phyloP scores from a whole-genome alignment of 2,888 invertebrate species.

The Himalopsyche kuldschensis region DNA sequence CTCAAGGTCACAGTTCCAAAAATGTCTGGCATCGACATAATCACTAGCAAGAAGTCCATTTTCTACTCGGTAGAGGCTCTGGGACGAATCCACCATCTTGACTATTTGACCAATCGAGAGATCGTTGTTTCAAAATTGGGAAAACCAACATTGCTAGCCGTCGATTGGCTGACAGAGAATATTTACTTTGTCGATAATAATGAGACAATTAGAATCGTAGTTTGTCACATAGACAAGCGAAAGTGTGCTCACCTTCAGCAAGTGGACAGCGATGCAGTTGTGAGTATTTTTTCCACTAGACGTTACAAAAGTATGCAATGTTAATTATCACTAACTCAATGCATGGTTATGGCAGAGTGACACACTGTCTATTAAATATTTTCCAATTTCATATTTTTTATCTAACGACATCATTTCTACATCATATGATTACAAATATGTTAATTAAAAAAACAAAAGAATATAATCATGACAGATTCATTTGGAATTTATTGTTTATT shows the following conservation, averaged over 20 bases:
- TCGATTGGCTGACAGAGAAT: slow-evolving; percentile 76
- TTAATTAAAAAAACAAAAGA: too few relatives aligned
- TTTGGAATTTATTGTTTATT: too few relatives aligned
- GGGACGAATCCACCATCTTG: slow-evolving; percentile 49
- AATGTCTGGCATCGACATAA: slow-evolving; percentile 60
- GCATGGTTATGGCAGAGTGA: too few relatives aligned
- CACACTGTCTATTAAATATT: too few relatives aligned
- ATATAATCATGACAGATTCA: too few relatives aligned
- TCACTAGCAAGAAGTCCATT: slow-evolving; percentile 48
- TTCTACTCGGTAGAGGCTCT: slow-evolving; percentile 57
- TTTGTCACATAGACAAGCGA: slow-evolving; percentile 60
- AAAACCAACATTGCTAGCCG: slow-evolving; percentile 60
- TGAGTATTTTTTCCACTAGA: neutral
- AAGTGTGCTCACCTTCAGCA: slow-evolving; percentile 61
- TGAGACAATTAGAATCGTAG: slow-evolving; percentile 49
- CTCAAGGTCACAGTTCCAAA: slow-evolving; percentile 52
- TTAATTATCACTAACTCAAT: too few relatives aligned
- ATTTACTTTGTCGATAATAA: slow-evolving; percentile 63
- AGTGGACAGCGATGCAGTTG: slow-evolving; percentile 41
- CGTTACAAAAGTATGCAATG: neutral
- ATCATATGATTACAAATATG: too few relatives aligned
- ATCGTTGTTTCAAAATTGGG: slow-evolving; percentile 51
- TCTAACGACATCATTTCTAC: too few relatives aligned
- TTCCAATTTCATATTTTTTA: too few relatives aligned
- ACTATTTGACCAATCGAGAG: slow-evolving; percentile 47